Evolutionary conservation across 2,888 invertebrate species (phyloP), one percentile per base, ranked within the genome.

Genomic region (Tenthredo amoena): DNA sequence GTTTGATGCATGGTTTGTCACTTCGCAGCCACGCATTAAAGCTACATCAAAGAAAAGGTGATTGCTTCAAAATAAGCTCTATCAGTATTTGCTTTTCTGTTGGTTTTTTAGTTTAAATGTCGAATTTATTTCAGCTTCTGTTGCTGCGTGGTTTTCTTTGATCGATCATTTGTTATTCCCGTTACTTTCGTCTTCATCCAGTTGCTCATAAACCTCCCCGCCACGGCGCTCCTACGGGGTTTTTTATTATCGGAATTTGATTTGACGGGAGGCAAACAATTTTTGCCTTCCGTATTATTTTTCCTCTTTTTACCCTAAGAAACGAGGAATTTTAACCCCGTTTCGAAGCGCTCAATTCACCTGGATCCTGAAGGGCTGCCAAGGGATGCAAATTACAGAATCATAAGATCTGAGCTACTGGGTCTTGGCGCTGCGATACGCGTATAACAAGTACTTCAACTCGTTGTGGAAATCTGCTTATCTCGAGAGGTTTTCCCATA

Each of bases 201-300:
- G 31, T 77, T 77, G 77, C 55, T 34, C 77, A 77, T 77, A 31
- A 77, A 77, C 34, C 34, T 34, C 77, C 55, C 55, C 10, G 47
- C 68, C 34, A 6, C 7, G 15, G 7, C 10, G 74, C 26, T 15
- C 40, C 15, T 15, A 31, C 26, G 18, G 21, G 0, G 7, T 74
- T 71, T n/a, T 37, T 40, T 21, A 76, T 84, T 76, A 84, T 84
- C 72, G 74, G 76, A 74, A 84, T 84, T 84, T 85, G 55, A 85
- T 68, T 85, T 81, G 62, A 43, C 62, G 65, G n/a, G 50, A 62
- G 77, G 85, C 50, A 50, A 85, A 68, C 79, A 85, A 85, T 85
- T 79, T 85, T 50, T 34, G 10, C 68, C n/a, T 34, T 84, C 71
- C 37, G n/a, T 26, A 34, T 84, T 71, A 71, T 65, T 47, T 26